Evolutionary conservation across 2,888 invertebrate genomes (phyloP), one percentile per base, ranked within the genome.

Genomic region (Temnothorax ravouxi): DNA sequence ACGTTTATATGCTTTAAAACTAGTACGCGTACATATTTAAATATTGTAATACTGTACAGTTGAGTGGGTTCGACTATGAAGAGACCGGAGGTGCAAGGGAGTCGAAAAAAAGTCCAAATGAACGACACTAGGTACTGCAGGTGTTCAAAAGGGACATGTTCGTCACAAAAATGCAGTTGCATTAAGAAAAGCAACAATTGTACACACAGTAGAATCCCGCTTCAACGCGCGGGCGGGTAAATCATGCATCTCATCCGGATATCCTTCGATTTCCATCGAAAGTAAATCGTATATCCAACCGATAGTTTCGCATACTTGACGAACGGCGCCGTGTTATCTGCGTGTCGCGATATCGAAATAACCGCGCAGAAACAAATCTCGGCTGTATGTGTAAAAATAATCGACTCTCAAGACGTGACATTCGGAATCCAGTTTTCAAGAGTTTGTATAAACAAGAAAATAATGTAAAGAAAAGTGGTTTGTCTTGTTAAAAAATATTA

Each of bases 301-400:
- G 75, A 84, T 92, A 88, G 87, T 91, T 92, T 92, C 90, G 90
- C 89, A 91, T 92, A 92, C 85, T 91, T 92, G 89, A 90, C 87
- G 88, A 90, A 85, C 85, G 72, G 50, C 59, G 52, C 64, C 18
- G 29, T 50, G 56, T 9, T 34, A 41, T 54, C 64, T 41, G 56
- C 52, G 29, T 47, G 29, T 77, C 44, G 18, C 38, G 62, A 62
- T n/a, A 64, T 25, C 25, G 11, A 71, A 56, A 54, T 41, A 54
- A 54, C 9, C n/a, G n/a, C 34, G 25, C 25, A 56, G 18, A 59
- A 59, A 59, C 18, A 18, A 47, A 47, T 74, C 29, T 72, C 81
- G 80, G 84, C 81, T 62, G 64, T 74, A 84, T 59, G 62, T 82
- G 52, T 15, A 79, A 83, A 87, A 86, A 80, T 84, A 67, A 72